Evolutionary conservation across 2,888 invertebrate species (phyloP), one percentile per base, ranked within the genome.

Genomic region (Teleogryllus oceanicus): DNA sequence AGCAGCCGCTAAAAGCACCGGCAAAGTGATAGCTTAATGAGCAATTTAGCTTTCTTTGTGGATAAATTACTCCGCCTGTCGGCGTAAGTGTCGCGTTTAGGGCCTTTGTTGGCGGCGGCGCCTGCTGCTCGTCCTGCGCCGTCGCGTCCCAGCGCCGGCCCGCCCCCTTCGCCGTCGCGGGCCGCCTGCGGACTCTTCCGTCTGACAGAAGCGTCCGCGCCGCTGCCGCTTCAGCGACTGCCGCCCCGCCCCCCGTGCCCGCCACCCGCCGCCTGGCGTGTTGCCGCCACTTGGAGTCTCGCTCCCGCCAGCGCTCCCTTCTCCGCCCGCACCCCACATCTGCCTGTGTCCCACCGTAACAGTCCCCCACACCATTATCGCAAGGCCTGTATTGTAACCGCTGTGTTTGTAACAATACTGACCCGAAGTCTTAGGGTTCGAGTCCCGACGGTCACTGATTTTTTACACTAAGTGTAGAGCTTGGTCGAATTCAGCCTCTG

Each of bases 21-120:
- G 13, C 62, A 18, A 62, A 62, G 62, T 62, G 62, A 62, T 62
- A 62, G 62, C 62, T 62, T 62, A 62, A 62, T 62, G 62, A 62
- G 62, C 62, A 62, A 62, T 62, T 62, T 62, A 62, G 62, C 62
- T 2, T 62, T 62, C 62, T 62, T 62, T 62, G 62, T 62, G 16
- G 62, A 62, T 13, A 62, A 62, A 62, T 62, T 62, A 62, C 62
- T 13, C 62, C 18, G 62, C 16, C 62, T 18, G 62, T 18, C 62
- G 5, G 13, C 62, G 16, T 62, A 62, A 62, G 62, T 62, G 62
- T 62, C 62, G 18, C 62, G 62, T 62, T 62, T 13, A 62, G 62
- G 62, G 13, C 62, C 62, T 62, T 62, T 62, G 62, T 62, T 62
- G 24, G 62, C 62, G 62, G 24, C 18, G 18, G 62, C 18, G 62